Base-by-base conservation (phyloP, 2,888 invertebrate species). In the Apamea epomidion region DNA sequence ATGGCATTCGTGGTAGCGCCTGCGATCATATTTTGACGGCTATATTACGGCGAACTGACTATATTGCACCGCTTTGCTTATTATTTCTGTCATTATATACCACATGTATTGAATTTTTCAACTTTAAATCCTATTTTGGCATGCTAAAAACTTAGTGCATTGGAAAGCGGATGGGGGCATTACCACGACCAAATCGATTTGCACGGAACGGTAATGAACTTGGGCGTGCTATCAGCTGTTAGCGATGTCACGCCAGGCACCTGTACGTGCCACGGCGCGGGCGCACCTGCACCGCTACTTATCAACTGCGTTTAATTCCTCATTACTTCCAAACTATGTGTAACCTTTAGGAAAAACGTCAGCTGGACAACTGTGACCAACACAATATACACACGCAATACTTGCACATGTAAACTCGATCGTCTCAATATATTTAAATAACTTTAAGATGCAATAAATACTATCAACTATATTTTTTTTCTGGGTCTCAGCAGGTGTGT, bases 121-220 rank as follows among this genome's bases (percentile, higher is more conserved):
- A 74, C 51, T 71, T 68, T 12, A 76, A 81, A 78, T 83, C 73
- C 37, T 37, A 68, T 76, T 82, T 64, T 77, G 42, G 54, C 76
- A 83, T 90, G 87, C 92, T 92, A 93, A 92, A 93, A 93, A 91
- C 81, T 83, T 89, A 91, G 91, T 90, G 90, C 91, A 93, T 92
- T 93, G 91, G 93, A 95, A 94, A 95, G 93, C 92, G 89, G 91
- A 92, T 91, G 92, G 91, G 92, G 92, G 94, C 93, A 94, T 91
- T 92, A 92, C 93, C 95, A 93, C 91, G 91, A 89, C 94, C 94
- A 90, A 95, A 97, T 96, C 95, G 93, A 96, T 97, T 94, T 93
- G 92, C 91, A 92, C 95, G 94, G 92, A 88, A 90, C 95, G 95
- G 94, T 96, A 96, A 96, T 97, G 96, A 97, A 96, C 97, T 96